Base-by-base conservation (phyloP, 92 coral and sea anemone genomes). In the Micromussa lordhowensis region DNA sequence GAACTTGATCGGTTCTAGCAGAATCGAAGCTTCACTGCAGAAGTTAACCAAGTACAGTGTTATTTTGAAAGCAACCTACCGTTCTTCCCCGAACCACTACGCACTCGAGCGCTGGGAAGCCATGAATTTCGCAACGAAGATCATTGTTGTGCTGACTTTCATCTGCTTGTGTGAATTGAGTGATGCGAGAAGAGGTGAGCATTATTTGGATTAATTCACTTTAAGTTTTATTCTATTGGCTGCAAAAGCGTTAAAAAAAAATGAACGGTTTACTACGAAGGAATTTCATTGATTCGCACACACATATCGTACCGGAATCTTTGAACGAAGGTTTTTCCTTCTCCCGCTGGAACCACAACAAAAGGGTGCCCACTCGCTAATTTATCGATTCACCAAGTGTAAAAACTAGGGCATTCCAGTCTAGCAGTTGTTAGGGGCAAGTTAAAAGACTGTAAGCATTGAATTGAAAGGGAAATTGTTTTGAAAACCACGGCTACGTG, bases 271-370 rank as follows among this genome's bases (percentile, higher is more conserved):
- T 86, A 77, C 75, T 28, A 30, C 64, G 82, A 76, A 76, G 61
- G 88, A 85, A 85, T 85, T 85, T 61, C 88, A 85, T 85, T 76
- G 88, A 85, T 59, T 77, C 36, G 44, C 26, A 44, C 51, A 17
- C 12, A 13, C 51, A 44, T n/a, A n/a, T 8, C 10, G 51, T 44
- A 9, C 77, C 78, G 78, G 30, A 83, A 70, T 44, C 68, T 40
- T 19, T 44, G 61, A 19, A 49, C 22, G 75, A 13, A 32, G 72
- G 24, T 35, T 49, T 82, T 6, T 22, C 82, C 9, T n/a, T 74
- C 88, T 55, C 72, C 68, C 61, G 58, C 80, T 84, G 57, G 49
- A 54, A 75, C 81, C 58, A 84, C 86, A 73, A 55, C 88, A 84
- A 84, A 61, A 73, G 72, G 35, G 59, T 29, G 17, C 12, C 22